Evolutionary conservation across 2,888 invertebrate species (phyloP).

Genomic region (Eilema depressum): DNA sequence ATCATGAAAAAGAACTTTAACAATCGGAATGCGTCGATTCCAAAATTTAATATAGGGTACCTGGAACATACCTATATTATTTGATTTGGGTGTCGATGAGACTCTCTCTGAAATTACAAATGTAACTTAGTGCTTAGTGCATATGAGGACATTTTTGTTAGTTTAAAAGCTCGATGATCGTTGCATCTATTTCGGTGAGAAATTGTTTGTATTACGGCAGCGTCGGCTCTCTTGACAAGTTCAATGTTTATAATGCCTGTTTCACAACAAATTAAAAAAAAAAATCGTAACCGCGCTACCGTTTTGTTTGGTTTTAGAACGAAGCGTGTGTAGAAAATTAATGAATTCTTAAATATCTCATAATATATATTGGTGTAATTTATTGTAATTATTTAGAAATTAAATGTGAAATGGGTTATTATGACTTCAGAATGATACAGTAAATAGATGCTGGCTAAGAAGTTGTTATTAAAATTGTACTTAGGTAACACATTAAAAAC

Average conservation of each 20-base stretch:
- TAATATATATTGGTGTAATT: too few relatives aligned
- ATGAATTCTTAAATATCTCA: background rate
- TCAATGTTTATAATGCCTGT: slow-evolving; percentile 32
- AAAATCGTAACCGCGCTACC: background rate
- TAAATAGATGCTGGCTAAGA: slow-evolving; percentile 26
- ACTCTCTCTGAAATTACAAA: too few relatives aligned
- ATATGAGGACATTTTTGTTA: slow-evolving; percentile 13
- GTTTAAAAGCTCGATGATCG: slow-evolving; percentile 60
- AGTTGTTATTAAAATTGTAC: slow-evolving; percentile 8
- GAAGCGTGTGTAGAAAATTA: background rate
- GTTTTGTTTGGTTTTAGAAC: background rate
- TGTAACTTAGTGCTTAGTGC: slow-evolving; percentile 1
- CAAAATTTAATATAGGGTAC: too few relatives aligned
- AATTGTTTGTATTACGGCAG: slow-evolving; percentile 80
- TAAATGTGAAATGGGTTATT: slow-evolving; percentile 37
- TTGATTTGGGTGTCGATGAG: too few relatives aligned
- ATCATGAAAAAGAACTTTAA: background rate
- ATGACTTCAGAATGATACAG: slow-evolving; percentile 17
- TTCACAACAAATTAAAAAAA: slow-evolving; percentile 26
- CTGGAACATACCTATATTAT: too few relatives aligned
- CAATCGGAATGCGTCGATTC: background rate
- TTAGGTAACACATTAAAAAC: background rate
- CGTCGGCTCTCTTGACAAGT: slow-evolving; percentile 53
- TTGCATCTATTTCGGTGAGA: slow-evolving; percentile 80
- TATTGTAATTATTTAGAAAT: too few relatives aligned